phyloP scores from a whole-genome alignment of 2,888 invertebrate species.

The Seladonia tumulorum region DNA sequence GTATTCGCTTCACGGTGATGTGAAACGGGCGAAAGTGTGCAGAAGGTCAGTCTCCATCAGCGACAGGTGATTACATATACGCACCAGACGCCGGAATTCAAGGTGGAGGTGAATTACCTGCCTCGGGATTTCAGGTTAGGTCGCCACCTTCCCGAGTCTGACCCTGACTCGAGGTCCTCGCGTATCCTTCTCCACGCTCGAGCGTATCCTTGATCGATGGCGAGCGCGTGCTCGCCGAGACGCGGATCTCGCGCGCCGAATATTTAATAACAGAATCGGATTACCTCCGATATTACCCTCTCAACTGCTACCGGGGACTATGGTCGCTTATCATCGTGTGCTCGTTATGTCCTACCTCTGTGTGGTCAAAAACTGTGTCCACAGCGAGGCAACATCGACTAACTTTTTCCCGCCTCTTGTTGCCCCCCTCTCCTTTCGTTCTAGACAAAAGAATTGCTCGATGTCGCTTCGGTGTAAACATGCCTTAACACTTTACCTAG shows the following conservation, averaged over 20 bases:
- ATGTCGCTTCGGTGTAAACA: neutral
- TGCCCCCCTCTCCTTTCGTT: neutral
- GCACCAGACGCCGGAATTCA: conserved; percentile 69
- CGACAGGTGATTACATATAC: conserved; percentile 76
- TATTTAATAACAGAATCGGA: neutral
- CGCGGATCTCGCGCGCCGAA: conserved; percentile 31
- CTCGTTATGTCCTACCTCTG: neutral
- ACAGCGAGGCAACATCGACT: neutral
- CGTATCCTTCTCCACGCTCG: conserved; percentile 61
- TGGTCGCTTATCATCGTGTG: neutral
- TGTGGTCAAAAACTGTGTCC: neutral
- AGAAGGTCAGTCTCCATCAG: conserved; percentile 75
- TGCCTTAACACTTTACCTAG: neutral
- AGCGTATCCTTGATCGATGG: conserved; percentile 69
- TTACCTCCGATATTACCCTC: neutral
- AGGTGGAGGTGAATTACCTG: conserved; percentile 80
- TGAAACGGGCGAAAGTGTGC: conserved; percentile 70
- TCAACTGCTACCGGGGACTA: neutral
- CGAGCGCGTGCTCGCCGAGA: conserved; percentile 36
- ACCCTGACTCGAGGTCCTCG: conserved; percentile 72
- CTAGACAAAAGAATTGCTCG: neutral
- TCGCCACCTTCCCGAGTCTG: conserved; percentile 67
- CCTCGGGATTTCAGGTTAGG: conserved; percentile 74
- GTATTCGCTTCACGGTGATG: conserved; percentile 77
- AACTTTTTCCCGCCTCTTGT: neutral